A percentile compares a stretch with the other conserved stretches of the same genome.
These are phyloP conservation scores for Naso thynnoides DNA, from an alignment of 2,797 vertebrate genomes.

Conservation along the genomic window DNA sequence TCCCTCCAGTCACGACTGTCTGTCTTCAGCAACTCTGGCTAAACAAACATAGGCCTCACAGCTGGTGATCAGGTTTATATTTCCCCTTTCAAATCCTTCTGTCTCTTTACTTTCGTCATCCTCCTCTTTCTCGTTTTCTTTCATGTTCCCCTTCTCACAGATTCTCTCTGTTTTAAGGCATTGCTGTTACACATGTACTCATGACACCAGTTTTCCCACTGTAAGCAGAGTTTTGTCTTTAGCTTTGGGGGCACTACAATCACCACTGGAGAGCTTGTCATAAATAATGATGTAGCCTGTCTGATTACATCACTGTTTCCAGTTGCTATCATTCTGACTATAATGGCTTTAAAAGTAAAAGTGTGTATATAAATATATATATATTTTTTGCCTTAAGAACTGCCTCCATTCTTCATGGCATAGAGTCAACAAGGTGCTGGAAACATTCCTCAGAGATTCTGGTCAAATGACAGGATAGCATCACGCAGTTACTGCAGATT, in stretches of 20 bases:
- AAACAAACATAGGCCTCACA: constrained; percentile 73
- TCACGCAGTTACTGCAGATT: constrained; percentile 57
- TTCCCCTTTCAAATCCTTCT: constrained; percentile 54
- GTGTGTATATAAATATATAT: too few species aligned
- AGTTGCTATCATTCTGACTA: not conserved
- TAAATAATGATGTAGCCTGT: constrained; percentile 15
- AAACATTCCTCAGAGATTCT: too few species aligned
- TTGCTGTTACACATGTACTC: not conserved
- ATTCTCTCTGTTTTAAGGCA: not conserved
- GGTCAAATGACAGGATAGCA: too few species aligned
- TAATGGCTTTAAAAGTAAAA: not conserved
- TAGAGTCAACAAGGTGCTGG: too few species aligned
- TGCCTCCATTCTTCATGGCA: too few species aligned
- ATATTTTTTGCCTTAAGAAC: too few species aligned
- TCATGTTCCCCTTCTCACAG: not conserved
- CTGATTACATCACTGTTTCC: not conserved
- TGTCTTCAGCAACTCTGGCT: constrained; percentile 53
- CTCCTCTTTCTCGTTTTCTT: not conserved
- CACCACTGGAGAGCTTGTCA: not conserved
- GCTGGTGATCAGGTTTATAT: constrained; percentile 76
- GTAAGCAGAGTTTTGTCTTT: constrained; percentile 1
- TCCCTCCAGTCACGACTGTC: constrained; percentile 61
- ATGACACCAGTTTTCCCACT: constrained; percentile 16
- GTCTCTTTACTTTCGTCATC: not conserved
- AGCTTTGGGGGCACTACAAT: not conserved